Conservation (phyloP, 2,113 vertebrate species). For the Amia ocellicauda region DNA sequence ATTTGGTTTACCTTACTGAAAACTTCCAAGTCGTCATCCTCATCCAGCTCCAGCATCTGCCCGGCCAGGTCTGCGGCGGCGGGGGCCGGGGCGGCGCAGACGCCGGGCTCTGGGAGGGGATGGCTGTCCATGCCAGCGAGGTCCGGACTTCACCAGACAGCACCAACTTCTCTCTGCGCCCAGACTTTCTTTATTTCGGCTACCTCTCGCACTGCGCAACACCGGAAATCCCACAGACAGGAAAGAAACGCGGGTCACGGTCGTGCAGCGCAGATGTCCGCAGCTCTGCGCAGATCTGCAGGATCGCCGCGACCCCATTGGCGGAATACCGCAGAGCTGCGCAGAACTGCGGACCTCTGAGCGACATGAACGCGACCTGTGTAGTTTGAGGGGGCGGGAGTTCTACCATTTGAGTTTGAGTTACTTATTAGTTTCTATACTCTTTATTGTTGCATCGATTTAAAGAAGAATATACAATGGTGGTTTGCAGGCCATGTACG, state of each 20-base stretch:
- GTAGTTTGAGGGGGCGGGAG: too few relatives aligned
- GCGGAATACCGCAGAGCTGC: too few relatives aligned
- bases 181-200: too few relatives aligned
- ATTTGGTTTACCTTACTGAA: conserved; percentile 74
- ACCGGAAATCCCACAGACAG: conserved; percentile 45
- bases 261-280: too few relatives aligned
- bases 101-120: conserved; percentile 11
- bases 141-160: background rate
- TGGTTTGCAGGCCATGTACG: too few relatives aligned
- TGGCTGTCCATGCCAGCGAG: conserved; percentile 30
- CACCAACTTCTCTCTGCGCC: conserved; percentile 27
- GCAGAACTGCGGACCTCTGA: too few relatives aligned
- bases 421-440: too few relatives aligned
- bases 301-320: too few relatives aligned
- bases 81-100: conserved; percentile 11
- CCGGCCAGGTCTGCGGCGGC: conserved; percentile 43
- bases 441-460: too few relatives aligned
- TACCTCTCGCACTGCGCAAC: conserved; percentile 45
- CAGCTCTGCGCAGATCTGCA: too few relatives aligned
- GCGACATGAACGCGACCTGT: background rate
- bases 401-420: too few relatives aligned
- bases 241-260: conserved; percentile 28
- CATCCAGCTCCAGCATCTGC: conserved; percentile 65
- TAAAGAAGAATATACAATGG: too few relatives aligned
- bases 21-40: conserved; percentile 74